phyloP scores from a whole-genome alignment of 2,113 vertebrate species.

The Larimichthys crocea region DNA sequence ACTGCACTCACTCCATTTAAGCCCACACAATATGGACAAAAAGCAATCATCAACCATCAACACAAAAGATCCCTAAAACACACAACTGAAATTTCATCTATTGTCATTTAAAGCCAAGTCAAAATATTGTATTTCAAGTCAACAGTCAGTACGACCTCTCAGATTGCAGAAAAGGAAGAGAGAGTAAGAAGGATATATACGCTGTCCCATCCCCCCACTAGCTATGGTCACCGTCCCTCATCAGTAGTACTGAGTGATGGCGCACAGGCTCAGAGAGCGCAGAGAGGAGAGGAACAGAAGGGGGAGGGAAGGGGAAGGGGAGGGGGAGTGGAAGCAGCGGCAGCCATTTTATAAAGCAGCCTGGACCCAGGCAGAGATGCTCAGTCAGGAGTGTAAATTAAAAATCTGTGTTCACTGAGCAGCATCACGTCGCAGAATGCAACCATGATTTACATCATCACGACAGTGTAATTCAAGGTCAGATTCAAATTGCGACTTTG shows the following conservation, averaged over 20 bases:
- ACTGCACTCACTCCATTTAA: conserved; percentile 28
- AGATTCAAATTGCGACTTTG: conserved; percentile 5
- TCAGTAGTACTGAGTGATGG: conserved; percentile 79
- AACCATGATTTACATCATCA: background rate
- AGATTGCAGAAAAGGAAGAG: conserved; percentile 28
- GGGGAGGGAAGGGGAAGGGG: conserved; percentile 38
- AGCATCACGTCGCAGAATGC: conserved; percentile 10
- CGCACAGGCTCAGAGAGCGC: conserved; percentile 68
- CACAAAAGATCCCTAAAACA: conserved; percentile 22
- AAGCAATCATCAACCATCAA: conserved; percentile 1
- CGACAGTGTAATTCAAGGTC: background rate
- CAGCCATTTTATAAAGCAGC: conserved; percentile 82
- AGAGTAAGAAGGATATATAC: conserved; percentile 46
- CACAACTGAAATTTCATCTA: conserved; percentile 17
- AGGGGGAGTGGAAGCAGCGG: conserved; percentile 67
- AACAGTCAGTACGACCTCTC: conserved; percentile 9
- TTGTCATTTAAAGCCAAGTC: background rate
- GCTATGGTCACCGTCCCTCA: conserved; percentile 70
- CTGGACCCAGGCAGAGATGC: conserved; percentile 72
- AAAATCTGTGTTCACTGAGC: conserved; percentile 11
- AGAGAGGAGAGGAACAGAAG: conserved; percentile 62
- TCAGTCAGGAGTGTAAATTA: conserved; percentile 36
- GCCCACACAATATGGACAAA: conserved; percentile 33
- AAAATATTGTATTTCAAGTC: background rate
- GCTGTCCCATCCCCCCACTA: conserved; percentile 65